These are phyloP conservation scores for Apocrypta bakeri DNA, from an alignment of 1,140 invertebrate species.

Conservation along the genomic window DNA sequence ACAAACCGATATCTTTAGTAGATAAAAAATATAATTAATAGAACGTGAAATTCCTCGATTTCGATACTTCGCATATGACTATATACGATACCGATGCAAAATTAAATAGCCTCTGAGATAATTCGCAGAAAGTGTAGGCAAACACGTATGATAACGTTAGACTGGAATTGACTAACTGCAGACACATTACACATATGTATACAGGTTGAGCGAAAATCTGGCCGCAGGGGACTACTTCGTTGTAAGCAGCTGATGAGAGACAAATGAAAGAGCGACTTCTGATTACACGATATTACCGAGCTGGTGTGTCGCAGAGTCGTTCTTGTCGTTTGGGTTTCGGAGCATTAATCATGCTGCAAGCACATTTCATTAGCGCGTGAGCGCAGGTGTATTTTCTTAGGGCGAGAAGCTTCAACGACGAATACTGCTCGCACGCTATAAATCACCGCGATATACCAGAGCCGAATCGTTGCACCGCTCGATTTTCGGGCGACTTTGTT, in stretches of 20 bases:
- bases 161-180: too few relatives aligned
- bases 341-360: constrained; percentile 32
- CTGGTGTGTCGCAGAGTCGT: neutral
- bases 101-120: neutral
- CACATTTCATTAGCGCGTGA: constrained; percentile 42
- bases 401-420: neutral
- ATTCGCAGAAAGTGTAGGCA: neutral
- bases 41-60: too few relatives aligned
- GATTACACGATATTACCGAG: constrained; percentile 32
- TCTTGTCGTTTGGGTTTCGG: neutral
- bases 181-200: too few relatives aligned
- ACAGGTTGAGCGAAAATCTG: neutral
- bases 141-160: neutral
- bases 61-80: too few relatives aligned
- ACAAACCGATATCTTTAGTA: too few relatives aligned
- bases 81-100: too few relatives aligned
- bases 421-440: neutral
- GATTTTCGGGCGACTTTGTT: too few relatives aligned
- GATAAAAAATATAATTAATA: too few relatives aligned
- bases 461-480: too few relatives aligned
- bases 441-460: constrained; percentile 26
- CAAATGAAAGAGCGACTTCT: constrained; percentile 15
- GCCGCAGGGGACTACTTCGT: neutral
- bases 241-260: neutral
- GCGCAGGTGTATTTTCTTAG: constrained; percentile 27